phyloP scores from a whole-genome alignment of 2,888 invertebrate species.

The Drosophila basisetae region DNA sequence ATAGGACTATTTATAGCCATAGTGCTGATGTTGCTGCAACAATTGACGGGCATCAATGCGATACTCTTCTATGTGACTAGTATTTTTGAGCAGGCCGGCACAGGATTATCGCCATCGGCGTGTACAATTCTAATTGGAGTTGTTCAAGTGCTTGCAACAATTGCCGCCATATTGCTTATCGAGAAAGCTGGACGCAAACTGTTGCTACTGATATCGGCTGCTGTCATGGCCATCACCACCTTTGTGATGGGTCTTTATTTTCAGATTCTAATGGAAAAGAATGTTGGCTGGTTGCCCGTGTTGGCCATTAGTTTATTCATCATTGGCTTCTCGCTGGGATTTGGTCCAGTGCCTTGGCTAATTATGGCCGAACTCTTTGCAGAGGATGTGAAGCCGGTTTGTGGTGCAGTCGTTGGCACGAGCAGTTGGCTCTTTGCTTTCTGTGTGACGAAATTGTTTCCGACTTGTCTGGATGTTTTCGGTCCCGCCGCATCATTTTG shows the following conservation, averaged over 20 bases:
- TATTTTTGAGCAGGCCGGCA: constrained; percentile 87
- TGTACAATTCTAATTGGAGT: constrained; percentile 92
- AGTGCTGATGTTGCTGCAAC: constrained; percentile 94
- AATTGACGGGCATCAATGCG: constrained; percentile 92
- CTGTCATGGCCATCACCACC: constrained; percentile 89
- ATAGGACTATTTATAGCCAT: constrained; percentile 89
- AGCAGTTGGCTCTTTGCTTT: constrained; percentile 93
- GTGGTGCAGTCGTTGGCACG: constrained; percentile 91
- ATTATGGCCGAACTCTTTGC: constrained; percentile 91
- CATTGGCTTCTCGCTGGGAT: constrained; percentile 91
- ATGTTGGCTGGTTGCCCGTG: constrained; percentile 90
- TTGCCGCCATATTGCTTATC: constrained; percentile 90
- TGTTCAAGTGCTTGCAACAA: constrained; percentile 89
- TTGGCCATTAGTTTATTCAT: constrained; percentile 90
- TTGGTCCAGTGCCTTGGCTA: constrained; percentile 92
- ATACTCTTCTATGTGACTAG: constrained; percentile 91
- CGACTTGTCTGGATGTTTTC: constrained; percentile 86
- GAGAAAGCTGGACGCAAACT: constrained; percentile 92
- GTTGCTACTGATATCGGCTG: constrained; percentile 89
- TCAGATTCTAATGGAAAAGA: constrained; percentile 66
- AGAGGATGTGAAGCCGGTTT: constrained; percentile 90
- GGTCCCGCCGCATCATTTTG: constrained; percentile 89
- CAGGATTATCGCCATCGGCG: constrained; percentile 83
- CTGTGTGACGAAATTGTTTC: constrained; percentile 90
- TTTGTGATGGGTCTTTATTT: constrained; percentile 89